These are phyloP conservation scores for Seira musarum DNA, from an alignment of 2,888 invertebrate genomes.

Conservation along the genomic window DNA sequence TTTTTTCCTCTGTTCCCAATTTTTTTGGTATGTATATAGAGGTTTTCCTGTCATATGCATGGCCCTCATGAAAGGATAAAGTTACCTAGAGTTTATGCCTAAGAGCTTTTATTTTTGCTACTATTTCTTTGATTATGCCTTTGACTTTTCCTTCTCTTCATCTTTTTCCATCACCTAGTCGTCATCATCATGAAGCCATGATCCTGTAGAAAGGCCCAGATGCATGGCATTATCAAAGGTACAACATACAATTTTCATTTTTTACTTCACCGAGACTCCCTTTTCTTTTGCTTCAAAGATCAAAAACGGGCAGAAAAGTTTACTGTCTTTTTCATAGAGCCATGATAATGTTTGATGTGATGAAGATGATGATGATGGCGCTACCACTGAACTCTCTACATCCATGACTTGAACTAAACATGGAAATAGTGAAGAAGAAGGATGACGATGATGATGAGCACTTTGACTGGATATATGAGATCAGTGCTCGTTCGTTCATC, in stretches of 20 bases:
- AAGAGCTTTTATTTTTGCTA: background rate
- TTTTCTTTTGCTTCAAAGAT: constrained; percentile 43
- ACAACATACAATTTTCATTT: constrained; percentile 26
- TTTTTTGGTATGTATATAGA: background rate
- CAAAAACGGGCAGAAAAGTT: constrained; percentile 37
- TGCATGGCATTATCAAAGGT: background rate
- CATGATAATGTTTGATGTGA: constrained; percentile 16
- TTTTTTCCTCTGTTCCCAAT: constrained; percentile 18
- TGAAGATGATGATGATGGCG: constrained; percentile 32
- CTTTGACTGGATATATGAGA: constrained; percentile 28
- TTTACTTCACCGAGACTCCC: constrained; percentile 12
- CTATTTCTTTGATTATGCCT: background rate
- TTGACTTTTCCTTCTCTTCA: background rate
- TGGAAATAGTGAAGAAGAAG: constrained; percentile 3
- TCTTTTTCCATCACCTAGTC: background rate
- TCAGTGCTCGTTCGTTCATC: constrained; percentile 9
- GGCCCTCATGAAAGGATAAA: background rate
- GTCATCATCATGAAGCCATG: background rate
- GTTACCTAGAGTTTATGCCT: background rate
- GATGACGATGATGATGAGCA: constrained; percentile 6
- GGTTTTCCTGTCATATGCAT: constrained; percentile 17
- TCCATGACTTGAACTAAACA: background rate
- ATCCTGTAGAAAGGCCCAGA: background rate
- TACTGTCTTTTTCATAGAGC: constrained; percentile 17
- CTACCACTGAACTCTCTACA: background rate